phyloP scores from a whole-genome alignment of 2,888 invertebrate species.

The Empis livida region DNA sequence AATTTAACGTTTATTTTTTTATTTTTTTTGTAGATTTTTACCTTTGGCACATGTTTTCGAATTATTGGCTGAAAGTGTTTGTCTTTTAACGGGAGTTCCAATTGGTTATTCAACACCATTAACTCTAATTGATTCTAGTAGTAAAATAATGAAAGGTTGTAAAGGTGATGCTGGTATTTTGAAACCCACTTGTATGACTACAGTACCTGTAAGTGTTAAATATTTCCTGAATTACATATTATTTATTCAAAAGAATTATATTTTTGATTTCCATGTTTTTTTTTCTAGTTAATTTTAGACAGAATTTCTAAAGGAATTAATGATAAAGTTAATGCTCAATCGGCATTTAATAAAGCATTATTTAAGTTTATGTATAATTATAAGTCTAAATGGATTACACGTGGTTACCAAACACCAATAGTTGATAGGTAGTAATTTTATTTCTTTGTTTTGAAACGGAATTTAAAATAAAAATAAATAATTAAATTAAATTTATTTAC shows the following conservation, averaged over 20 bases:
- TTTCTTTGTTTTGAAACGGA: too few relatives aligned
- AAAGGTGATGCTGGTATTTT: conserved; percentile 88
- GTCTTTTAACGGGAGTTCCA: conserved; percentile 71
- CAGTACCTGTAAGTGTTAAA: conserved; percentile 68
- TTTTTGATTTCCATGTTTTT: background rate
- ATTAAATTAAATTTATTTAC: conserved; percentile 1
- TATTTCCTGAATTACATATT: too few relatives aligned
- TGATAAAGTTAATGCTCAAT: conserved; percentile 79
- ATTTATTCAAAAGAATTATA: background rate
- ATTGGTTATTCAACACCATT: conserved; percentile 95
- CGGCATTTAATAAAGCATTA: conserved; percentile 63
- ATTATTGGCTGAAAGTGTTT: conserved; percentile 78
- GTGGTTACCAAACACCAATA: conserved; percentile 70
- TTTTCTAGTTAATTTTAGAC: conserved; percentile 76
- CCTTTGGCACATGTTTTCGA: conserved; percentile 97
- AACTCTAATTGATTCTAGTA: conserved; percentile 84
- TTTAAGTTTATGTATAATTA: conserved; percentile 93
- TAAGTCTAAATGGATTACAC: conserved; percentile 72
- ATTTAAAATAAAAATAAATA: background rate
- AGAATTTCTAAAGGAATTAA: conserved; percentile 94
- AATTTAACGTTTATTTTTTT: too few relatives aligned
- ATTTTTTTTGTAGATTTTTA: conserved; percentile 60
- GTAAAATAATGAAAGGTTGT: conserved; percentile 90
- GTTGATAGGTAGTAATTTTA: conserved; percentile 48
- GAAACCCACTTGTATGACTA: conserved; percentile 86